Conservation (phyloP, 2,113 vertebrate genomes). For the Gyps fulvus region DNA sequence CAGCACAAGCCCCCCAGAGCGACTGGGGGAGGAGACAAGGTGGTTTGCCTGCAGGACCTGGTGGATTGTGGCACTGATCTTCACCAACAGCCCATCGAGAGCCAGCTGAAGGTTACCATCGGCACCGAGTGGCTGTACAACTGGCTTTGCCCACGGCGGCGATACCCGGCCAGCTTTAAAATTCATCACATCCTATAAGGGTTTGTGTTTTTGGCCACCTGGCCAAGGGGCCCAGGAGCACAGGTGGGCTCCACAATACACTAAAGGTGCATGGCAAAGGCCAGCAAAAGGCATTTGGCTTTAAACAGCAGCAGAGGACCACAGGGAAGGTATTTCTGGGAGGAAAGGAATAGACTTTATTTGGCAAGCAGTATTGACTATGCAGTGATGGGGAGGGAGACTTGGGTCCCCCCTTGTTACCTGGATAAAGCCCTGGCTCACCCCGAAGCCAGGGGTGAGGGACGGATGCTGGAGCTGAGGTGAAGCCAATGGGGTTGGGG, state of each 20-base stretch:
- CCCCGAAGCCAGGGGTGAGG: not conserved
- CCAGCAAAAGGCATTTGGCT: not conserved
- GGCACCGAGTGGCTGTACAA: not conserved
- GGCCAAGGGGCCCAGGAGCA: accelerated
- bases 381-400: not conserved
- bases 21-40: accelerated
- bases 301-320: not conserved
- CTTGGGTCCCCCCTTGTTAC: not conserved
- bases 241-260: not conserved
- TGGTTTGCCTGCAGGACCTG: not conserved
- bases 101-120: not conserved
- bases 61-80: not conserved
- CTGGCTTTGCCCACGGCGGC: accelerated
- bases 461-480: not conserved
- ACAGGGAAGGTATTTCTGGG: not conserved
- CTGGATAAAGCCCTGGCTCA: not conserved
- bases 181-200: not conserved
- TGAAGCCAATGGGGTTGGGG: not conserved
- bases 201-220: not conserved
- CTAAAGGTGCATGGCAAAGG: not conserved
- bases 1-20: not conserved
- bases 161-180: accelerated
- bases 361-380: not conserved
- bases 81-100: not conserved
- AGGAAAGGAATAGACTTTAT: not conserved